Evolutionary conservation across 2,888 invertebrate genomes (phyloP).

Genomic region (Corbicula japonica): DNA sequence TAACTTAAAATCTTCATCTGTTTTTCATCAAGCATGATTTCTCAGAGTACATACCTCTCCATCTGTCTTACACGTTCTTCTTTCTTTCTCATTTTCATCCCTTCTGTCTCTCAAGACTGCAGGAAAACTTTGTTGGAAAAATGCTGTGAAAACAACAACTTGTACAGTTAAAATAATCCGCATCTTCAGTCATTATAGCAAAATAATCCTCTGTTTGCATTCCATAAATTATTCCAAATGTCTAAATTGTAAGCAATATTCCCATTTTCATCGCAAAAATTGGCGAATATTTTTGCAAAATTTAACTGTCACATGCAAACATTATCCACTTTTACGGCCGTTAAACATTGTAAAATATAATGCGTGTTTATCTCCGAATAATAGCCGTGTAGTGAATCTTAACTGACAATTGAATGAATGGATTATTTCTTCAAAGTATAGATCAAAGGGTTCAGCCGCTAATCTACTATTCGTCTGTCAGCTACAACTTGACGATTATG

Average conservation of each 20-base stretch:
- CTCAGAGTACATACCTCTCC: not conserved
- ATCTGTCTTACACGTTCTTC: slow-evolving; percentile 11
- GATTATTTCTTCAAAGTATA: slow-evolving; percentile 35
- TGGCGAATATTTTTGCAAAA: too few relatives aligned
- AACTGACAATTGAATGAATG: slow-evolving; percentile 39
- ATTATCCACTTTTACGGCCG: slow-evolving; percentile 3
- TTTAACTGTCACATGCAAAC: too few relatives aligned
- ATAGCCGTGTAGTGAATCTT: slow-evolving; percentile 34
- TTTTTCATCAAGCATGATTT: too few relatives aligned
- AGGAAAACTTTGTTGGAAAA: slow-evolving; percentile 19
- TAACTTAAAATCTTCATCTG: too few relatives aligned
- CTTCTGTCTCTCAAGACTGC: slow-evolving; percentile 7
- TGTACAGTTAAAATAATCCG: slow-evolving; percentile 35
- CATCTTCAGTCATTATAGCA: slow-evolving; percentile 50
- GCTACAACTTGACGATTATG: slow-evolving; percentile 25
- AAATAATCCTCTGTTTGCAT: slow-evolving; percentile 13
- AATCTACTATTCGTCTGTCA: slow-evolving; percentile 36
- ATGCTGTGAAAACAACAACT: slow-evolving; percentile 30
- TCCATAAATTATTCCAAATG: slow-evolving; percentile 40
- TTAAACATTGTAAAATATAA: slow-evolving; percentile 16
- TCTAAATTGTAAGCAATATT: too few relatives aligned
- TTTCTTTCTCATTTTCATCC: slow-evolving; percentile 14
- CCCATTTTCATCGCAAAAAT: too few relatives aligned
- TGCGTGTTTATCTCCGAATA: slow-evolving; percentile 35
- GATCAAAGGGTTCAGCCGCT: slow-evolving; percentile 52